Evolutionary conservation across 1,140 invertebrate genomes (phyloP).

Genomic region (Portunus trituberculatus): DNA sequence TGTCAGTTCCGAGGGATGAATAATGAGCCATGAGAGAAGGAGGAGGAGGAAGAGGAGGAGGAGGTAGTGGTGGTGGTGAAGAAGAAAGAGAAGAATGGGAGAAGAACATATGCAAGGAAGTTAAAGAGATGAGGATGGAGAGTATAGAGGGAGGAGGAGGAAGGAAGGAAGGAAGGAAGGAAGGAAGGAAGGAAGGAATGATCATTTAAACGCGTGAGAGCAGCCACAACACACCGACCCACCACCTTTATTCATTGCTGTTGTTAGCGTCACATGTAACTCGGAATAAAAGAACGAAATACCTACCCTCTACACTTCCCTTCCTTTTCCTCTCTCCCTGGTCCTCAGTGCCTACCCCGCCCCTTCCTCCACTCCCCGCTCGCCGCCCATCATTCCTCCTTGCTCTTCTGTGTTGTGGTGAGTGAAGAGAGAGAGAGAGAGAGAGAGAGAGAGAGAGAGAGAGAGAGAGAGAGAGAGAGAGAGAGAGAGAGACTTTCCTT

Average conservation of each 20-base stretch:
- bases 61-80: background rate
- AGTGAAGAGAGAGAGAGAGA: background rate
- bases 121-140: too few relatives aligned
- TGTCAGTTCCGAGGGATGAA: too few relatives aligned
- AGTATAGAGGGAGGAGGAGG: too few relatives aligned
- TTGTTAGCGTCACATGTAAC: too few relatives aligned
- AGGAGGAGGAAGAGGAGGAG: background rate
- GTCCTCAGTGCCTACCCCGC: background rate
- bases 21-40: background rate
- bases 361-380: background rate
- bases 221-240: too few relatives aligned
- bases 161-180: too few relatives aligned
- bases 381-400: background rate
- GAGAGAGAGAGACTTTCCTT: background rate
- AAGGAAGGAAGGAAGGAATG: too few relatives aligned
- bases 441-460: constrained; percentile 16
- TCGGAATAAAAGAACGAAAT: background rate
- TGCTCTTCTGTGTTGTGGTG: background rate
- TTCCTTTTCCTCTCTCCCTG: background rate
- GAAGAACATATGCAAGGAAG: too few relatives aligned
- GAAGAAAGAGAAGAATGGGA: background rate
- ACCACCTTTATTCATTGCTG: too few relatives aligned
- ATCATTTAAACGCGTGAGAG: too few relatives aligned
- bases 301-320: background rate
- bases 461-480: background rate